Base-by-base conservation (phyloP, 2,888 invertebrate genomes). In the Cosmia trapezina region DNA sequence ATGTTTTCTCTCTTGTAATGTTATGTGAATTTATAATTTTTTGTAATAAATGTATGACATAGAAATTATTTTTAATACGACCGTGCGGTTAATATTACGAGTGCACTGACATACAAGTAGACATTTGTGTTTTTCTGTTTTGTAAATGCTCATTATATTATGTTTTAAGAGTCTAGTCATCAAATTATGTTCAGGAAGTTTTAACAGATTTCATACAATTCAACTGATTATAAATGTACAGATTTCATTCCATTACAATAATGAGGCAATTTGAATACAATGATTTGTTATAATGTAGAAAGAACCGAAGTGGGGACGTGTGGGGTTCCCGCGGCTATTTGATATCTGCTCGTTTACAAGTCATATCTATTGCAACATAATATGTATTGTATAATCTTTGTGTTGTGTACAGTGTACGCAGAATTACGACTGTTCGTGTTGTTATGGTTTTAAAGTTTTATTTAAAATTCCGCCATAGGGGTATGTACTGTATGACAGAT, bases 81-180 rank as follows among this genome's bases (percentile, higher is more conserved):
- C 59, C 53, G 56, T 73, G 41, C 76, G 64, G 70, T 83, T 84
- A 86, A 84, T 87, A 67, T 88, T 88, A 89, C 85, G 88, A 89
- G 88, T 88, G 86, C 85, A 88, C 81, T 86, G 89, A 78, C 72
- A 82, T 86, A 85, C 83, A 81, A 86, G 82, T 92, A 90, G 90
- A 86, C 88, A 89, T 88, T 86, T 87, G 88, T 87, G 88, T 90
- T 89, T 90, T 89, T 91, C 92, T 93, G 88, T 94, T 94, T 94
- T 95, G 91, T 95, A 94, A 96, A 96, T 96, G 96, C 96, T 96
- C 96, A 96, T 94, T 94, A 93, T 94, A 91, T 93, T 95, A 94
- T 90, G 91, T 94, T 95, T 93, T 95, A 95, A 95, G 94, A 95
- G 94, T 96, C 96, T 96, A 96, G 96, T 96, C 96, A 96, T 93